Conservation (phyloP, 2,113 vertebrate species). For the Cheirogaleus medius region DNA sequence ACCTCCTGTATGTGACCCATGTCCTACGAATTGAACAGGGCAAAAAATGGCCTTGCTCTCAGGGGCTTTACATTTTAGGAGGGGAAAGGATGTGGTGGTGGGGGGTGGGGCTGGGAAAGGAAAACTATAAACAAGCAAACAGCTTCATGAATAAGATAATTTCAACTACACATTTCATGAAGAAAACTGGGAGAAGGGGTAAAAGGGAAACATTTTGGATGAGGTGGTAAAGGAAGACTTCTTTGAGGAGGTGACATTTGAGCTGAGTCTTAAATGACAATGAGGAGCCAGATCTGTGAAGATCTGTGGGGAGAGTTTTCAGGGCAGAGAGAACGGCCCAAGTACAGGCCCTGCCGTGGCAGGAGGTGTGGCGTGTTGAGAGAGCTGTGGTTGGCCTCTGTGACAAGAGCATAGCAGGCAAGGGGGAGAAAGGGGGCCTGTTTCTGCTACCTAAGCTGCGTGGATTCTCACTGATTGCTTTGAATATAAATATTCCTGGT, state of each 20-base stretch:
- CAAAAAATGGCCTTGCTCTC: neutral
- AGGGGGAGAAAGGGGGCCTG: no score
- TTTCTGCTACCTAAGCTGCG: neutral
- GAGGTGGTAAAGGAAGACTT: neutral
- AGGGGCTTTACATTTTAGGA: neutral
- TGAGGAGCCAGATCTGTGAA: neutral
- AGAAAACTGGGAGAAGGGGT: neutral
- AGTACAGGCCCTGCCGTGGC: no score
- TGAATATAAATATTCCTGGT: neutral
- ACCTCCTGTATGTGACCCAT: neutral
- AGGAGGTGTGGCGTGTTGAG: neutral
- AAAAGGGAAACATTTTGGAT: neutral
- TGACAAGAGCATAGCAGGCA: fast-evolving
- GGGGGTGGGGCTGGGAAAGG: neutral
- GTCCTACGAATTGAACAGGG: neutral
- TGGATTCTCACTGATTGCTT: neutral
- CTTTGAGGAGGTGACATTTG: neutral
- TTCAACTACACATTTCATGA: neutral
- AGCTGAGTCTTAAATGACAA: neutral
- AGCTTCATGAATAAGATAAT: neutral
- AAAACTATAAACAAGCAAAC: neutral
- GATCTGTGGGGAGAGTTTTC: neutral
- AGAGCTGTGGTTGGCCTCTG: fast-evolving
- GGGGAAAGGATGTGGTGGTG: neutral
- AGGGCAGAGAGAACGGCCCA: neutral